Base-by-base conservation (phyloP, 2,888 invertebrate species). In the Automeris io region DNA sequence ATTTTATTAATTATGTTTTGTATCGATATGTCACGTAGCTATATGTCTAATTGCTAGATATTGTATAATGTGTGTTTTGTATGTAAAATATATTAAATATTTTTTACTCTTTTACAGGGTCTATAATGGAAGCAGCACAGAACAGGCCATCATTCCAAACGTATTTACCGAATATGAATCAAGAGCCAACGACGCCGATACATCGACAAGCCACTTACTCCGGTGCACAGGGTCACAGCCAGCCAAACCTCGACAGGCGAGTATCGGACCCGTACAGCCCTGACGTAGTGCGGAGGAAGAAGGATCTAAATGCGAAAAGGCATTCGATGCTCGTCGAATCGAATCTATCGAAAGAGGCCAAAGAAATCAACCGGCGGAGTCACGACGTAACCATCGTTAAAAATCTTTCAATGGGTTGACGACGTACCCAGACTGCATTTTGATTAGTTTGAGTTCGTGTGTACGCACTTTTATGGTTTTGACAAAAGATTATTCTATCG, bases 41-140 rank as follows among this genome's bases (percentile, higher is more conserved):
- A 21, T 12, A 12, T 12, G 29, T 16, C 29, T 21, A 33, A 33
- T 18, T 8, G 5, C 12, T 33, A 11, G 6, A 12, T 18, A 18
- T 11, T 21, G 21, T 33, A 33, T 21, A 8, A 7, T 13, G 5
- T 18, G n/a, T 32, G 18, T 8, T 18, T 35, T 6, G 18, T 18
- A 18, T 9, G 7, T 18, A 35, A 18, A 9, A 1, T 2, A 24
- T 24, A 18, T 16, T 23, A 5, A 19, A 7, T 13, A 22, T 6
- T 22, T 11, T 34, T 22, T 41, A 18, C 39, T 22, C 43, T 42
- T 45, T 37, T 41, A 46, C 42, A 71, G 91, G 89, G 55, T 92
- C 91, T 21, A 91, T 92, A 57, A 92, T 92, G 78, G 92, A 92
- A 59, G 92, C 90, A 3, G 89, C 92, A 7, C 92, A 92, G 58